phyloP scores from a whole-genome alignment of 2,797 vertebrate genomes.

The Crenichthys baileyi region DNA sequence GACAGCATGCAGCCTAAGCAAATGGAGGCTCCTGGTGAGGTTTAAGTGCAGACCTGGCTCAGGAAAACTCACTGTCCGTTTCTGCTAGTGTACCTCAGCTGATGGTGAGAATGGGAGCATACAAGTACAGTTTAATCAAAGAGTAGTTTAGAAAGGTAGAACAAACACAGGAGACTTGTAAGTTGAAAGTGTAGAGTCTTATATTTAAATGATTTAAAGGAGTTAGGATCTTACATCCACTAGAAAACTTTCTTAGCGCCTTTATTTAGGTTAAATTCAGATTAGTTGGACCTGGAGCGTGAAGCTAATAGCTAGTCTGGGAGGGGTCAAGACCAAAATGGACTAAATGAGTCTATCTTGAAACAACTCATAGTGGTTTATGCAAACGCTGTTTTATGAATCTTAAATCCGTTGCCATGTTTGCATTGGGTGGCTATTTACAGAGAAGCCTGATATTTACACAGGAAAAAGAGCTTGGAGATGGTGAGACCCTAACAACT shows the following conservation, averaged over 20 bases:
- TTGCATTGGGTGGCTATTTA: not conserved
- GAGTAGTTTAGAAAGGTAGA: not conserved
- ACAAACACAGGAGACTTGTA: not conserved
- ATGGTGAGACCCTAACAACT: not conserved
- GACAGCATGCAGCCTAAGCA: slow-evolving; percentile 36
- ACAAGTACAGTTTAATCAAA: not conserved
- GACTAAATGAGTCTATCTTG: not conserved
- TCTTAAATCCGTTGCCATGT: not conserved
- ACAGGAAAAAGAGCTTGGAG: not conserved
- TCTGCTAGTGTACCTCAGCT: slow-evolving; percentile 20
- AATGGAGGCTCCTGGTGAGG: slow-evolving; percentile 25
- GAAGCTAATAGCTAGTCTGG: not conserved
- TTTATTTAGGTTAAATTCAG: not conserved
- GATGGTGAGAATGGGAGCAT: not conserved
- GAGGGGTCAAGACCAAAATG: not conserved
- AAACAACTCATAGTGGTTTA: not conserved
- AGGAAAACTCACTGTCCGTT: slow-evolving; percentile 18
- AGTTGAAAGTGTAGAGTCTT: not conserved
- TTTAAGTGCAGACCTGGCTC: slow-evolving; percentile 5
- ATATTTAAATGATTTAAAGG: not conserved
- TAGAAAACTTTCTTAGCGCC: not conserved
- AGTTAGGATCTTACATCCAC: not conserved
- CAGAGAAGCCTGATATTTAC: not conserved
- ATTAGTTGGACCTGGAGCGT: not conserved
- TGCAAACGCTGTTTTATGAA: not conserved